phyloP scores from a whole-genome alignment of 2,797 vertebrate species.

The Halcyon chelicuti region DNA sequence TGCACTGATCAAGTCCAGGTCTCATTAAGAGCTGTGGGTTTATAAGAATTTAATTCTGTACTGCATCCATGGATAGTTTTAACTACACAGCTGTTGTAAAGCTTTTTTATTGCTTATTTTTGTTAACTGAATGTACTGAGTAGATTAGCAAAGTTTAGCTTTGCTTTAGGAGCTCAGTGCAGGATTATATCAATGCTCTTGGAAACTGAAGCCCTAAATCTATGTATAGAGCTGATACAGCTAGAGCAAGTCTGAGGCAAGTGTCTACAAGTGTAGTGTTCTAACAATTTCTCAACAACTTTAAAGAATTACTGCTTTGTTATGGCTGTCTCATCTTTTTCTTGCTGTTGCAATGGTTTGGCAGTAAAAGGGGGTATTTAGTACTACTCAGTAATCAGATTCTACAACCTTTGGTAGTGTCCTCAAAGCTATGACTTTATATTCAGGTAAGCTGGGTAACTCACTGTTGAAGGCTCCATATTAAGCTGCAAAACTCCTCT shows the following conservation, averaged over 20 bases:
- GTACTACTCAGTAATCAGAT: neutral
- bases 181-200: neutral
- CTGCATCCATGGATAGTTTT: neutral
- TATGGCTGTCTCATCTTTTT: neutral
- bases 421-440: neutral
- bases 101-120: neutral
- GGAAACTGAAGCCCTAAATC: neutral
- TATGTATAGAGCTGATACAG: neutral
- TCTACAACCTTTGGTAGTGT: neutral
- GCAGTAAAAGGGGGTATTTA: neutral
- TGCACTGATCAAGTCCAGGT: constrained; percentile 4
- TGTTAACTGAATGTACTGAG: neutral
- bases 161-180: neutral
- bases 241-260: neutral
- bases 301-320: neutral
- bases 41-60: constrained; percentile 19
- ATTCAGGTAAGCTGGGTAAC: neutral
- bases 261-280: neutral
- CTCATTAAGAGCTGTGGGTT: constrained; percentile 18
- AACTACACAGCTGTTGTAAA: neutral
- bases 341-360: neutral
- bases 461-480: neutral
- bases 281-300: neutral
- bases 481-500: neutral
- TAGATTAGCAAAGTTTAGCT: neutral